A percentile compares a stretch with the other conserved stretches of the same genome.
Evolutionary conservation across 2,797 vertebrate species (phyloP).

Genomic region (Cyprinodon diabolis): DNA sequence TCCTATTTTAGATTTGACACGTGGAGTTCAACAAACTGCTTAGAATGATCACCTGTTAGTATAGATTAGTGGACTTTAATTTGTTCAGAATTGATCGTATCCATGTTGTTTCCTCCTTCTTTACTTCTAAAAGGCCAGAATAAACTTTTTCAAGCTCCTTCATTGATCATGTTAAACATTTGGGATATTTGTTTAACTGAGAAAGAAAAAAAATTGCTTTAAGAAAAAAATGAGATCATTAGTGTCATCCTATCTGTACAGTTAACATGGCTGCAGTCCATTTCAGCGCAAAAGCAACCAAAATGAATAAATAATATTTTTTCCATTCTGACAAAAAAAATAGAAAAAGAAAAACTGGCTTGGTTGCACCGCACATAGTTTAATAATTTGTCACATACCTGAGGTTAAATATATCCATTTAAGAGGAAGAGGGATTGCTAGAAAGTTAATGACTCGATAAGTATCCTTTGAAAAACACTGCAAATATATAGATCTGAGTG

Average conservation of each 20-base stretch:
- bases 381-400: background rate
- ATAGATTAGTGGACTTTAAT: background rate
- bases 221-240: background rate
- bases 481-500: too few relatives aligned
- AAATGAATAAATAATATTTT: background rate
- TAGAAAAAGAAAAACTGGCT: background rate
- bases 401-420: background rate
- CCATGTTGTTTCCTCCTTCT: background rate
- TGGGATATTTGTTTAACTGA: background rate
- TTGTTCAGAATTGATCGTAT: background rate
- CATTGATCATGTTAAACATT: background rate
- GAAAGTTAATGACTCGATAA: background rate
- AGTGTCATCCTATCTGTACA: background rate
- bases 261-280: background rate
- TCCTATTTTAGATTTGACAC: slow-evolving; percentile 7
- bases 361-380: background rate
- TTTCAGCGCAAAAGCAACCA: background rate
- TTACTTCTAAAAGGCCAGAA: background rate
- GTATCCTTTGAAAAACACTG: background rate
- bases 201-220: background rate
- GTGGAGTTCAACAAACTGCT: slow-evolving; percentile 6
- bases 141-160: background rate
- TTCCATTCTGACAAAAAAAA: background rate
- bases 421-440: background rate
- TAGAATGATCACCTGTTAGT: slow-evolving; percentile 2